Base-by-base conservation (phyloP, 1,140 invertebrate species). In the Drosophila pachea region DNA sequence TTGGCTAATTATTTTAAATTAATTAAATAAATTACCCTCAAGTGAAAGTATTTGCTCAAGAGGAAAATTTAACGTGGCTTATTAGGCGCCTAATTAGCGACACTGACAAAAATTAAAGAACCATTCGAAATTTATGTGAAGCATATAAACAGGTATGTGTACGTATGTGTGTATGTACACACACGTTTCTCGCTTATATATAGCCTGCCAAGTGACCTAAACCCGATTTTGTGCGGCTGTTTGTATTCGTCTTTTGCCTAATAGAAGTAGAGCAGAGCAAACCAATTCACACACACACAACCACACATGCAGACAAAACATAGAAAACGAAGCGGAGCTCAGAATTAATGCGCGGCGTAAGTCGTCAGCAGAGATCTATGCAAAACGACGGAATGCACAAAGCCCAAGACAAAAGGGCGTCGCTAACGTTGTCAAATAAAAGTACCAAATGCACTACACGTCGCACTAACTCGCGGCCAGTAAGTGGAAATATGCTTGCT, bases 391-490 rank as follows among this genome's bases (percentile, higher is more conserved):
- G 68, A 45, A 59, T 64, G 63, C 66, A 60, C 36, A 73, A 58
- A 68, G 47, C 66, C 69, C 35, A 84, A 74, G 73, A 78, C 79
- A 79, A 86, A 79, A 84, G 81, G 81, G 81, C 81, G 81, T 84
- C 81, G 65, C 77, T 74, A 65, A 43, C 33, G 69, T 55, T 45
- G 59, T 48, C 50, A 4, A 59, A 50, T 35, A 66, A 76, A 70
- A 74, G 69, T 66, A 81, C 76, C 74, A 77, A 76, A 74, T 74
- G 60, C 68, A 81, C 59, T 62, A 64, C 54, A 84, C 68, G 66
- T 9, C 29, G 47, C 31, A 53, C 59, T 62, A 47, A 73, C 61
- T 58, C 36, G 73, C 35, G 16, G 40, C 8, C 7, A 33, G 33
- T 53, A 38, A n/a, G 33, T 47, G 9, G 36, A 61, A 40, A 42